Percentiles rank a stretch among this genome's conserved stretches.
These are phyloP conservation scores for Seira ritae DNA, from an alignment of 2,888 invertebrate genomes.

Conservation along the genomic window DNA sequence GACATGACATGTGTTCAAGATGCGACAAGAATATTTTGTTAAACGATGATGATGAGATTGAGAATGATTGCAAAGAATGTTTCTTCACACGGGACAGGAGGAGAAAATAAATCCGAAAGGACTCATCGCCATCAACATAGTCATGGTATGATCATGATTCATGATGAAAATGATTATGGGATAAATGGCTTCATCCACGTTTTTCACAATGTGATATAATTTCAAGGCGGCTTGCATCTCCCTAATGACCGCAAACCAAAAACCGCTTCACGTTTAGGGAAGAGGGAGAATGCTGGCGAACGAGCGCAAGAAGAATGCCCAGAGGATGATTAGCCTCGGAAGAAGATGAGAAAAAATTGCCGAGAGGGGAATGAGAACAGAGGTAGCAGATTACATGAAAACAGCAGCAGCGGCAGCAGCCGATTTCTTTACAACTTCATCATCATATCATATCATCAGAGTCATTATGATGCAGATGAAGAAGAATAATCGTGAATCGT, in stretches of 20 bases:
- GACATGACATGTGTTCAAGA: constrained; percentile 9
- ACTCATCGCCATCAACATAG: not conserved
- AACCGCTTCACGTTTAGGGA: not conserved
- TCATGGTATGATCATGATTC: no score
- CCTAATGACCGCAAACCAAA: constrained; percentile 37
- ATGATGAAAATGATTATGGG: constrained; percentile 12
- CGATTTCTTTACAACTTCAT: constrained; percentile 4
- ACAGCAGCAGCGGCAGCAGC: not conserved
- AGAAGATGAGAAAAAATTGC: not conserved
- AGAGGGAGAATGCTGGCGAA: not conserved
- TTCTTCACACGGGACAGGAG: constrained; percentile 15
- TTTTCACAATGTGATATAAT: constrained; percentile 40
- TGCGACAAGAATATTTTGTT: constrained; percentile 11
- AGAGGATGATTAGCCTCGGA: not conserved
- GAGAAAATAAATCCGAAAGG: not conserved
- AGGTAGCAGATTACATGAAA: constrained; percentile 21
- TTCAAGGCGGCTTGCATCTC: constrained; percentile 40
- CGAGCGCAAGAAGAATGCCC: not conserved
- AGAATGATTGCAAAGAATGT: not conserved
- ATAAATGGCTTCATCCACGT: constrained; percentile 27
- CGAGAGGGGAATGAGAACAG: not conserved
- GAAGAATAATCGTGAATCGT: not conserved
- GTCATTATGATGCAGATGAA: constrained; percentile 21
- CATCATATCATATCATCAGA: constrained; percentile 13
- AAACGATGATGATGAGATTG: not conserved